phyloP scores from a whole-genome alignment of 2,888 invertebrate genomes.

The Drosophila mulleri region DNA sequence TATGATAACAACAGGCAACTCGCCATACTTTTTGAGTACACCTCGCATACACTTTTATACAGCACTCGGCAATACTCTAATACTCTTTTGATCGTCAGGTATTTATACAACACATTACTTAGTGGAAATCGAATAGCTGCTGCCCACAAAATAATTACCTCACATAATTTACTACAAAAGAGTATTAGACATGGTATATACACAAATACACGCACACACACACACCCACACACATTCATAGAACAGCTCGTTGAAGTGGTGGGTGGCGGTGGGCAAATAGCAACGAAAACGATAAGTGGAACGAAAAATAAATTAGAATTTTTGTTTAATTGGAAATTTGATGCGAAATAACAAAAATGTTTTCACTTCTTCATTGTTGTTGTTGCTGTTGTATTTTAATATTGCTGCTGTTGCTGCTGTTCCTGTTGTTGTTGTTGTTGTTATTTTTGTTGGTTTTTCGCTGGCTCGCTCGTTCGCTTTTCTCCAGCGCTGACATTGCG shows the following conservation, averaged over 20 bases:
- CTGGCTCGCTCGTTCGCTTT: slow-evolving; percentile 15
- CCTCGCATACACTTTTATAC: not conserved
- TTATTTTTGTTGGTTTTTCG: not conserved
- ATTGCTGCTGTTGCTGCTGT: slow-evolving; percentile 4
- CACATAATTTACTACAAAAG: slow-evolving; percentile 52
- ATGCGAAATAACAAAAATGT: slow-evolving; percentile 59
- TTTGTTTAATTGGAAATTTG: slow-evolving; percentile 78
- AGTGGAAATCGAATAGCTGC: slow-evolving; percentile 17
- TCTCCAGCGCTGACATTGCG: slow-evolving; percentile 24
- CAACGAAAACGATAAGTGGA: slow-evolving; percentile 22
- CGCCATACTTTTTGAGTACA: not conserved
- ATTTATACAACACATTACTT: not conserved
- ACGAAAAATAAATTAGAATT: slow-evolving; percentile 74
- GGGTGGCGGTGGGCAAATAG: not conserved
- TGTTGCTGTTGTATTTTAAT: not conserved
- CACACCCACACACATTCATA: slow-evolving; percentile 8
- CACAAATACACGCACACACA: slow-evolving; percentile 17
- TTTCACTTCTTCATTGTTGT: slow-evolving; percentile 26
- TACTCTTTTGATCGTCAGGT: not conserved
- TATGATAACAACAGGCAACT: not conserved
- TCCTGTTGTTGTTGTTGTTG: slow-evolving; percentile 2
- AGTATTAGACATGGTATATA: slow-evolving; percentile 12
- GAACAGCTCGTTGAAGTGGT: not conserved
- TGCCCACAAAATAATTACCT: slow-evolving; percentile 62
- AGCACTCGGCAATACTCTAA: not conserved